Base-by-base conservation (phyloP, 64 coral and sea anemone species). In the Anthopleura sola region DNA sequence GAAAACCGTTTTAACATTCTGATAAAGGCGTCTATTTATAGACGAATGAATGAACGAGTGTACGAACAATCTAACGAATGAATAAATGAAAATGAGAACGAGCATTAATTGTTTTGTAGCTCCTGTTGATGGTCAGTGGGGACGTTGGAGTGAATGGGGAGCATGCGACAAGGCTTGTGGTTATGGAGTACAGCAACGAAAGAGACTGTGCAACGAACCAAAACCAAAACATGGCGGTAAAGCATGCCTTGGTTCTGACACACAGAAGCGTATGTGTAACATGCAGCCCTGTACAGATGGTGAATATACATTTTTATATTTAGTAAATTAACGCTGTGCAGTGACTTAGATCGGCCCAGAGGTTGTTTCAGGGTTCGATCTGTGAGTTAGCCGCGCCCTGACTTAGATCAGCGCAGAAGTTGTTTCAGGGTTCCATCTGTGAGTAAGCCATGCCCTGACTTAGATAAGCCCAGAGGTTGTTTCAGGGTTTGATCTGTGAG, bases 91-190 rank as follows among this genome's bases (percentile, higher is more conserved):
- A 60, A 62, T n/a, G 24, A 62, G n/a, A 62, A 62, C 8, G 58
- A 62, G 6, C 16, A 15, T 26, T 47, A 37, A 51, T 37, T 77
- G n/a, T 84, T 86, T 87, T 18, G 11, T 86, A 95, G 93, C 86
- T 55, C 83, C 93, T 23, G 83, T 92, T 40, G 71, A 95, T n/a
- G 93, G 93, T 13, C 90, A 92, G 75, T 95, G 93, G 93, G 87
- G 86, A 6, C 82, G 75, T 56, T 95, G 93, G 93, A 75, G 79
- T 26, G 51, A 46, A 2, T 95, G 93, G 93, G 78, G 74, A 29
- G 8, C 46, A 32, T 95, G 93, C 83, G 83, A 92, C 77, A 95
- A 89, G 53, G 24, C 75, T 1, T 95, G 93, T 78, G 93, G 93
- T 33, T 95, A 95, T 80, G 93, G 93, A 16, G 87, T 80, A 49